phyloP scores from a whole-genome alignment of 2,888 invertebrate species.

The Hirudinaria manillensis region DNA sequence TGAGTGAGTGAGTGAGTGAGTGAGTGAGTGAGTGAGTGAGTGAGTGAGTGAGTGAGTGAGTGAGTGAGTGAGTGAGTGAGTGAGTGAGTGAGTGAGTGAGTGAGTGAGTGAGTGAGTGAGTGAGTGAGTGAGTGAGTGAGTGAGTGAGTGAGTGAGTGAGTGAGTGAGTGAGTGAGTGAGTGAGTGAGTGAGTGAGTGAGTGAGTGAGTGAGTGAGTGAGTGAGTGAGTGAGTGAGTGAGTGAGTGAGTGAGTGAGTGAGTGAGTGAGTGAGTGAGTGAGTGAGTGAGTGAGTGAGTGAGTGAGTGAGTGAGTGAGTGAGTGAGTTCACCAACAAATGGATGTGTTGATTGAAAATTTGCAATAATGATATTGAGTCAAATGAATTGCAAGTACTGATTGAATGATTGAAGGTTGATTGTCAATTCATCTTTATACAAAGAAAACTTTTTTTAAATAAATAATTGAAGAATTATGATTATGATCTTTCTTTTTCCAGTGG shows the following conservation, averaged over 20 bases:
- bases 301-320: constrained; percentile 26
- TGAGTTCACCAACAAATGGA: too few relatives aligned
- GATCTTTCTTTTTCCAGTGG: too few relatives aligned
- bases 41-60: constrained; percentile 21
- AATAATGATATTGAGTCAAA: too few relatives aligned
- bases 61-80: constrained; percentile 22
- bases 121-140: constrained; percentile 19
- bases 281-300: constrained; percentile 25
- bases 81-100: constrained; percentile 18
- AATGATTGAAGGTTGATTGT: too few relatives aligned
- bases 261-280: constrained; percentile 22
- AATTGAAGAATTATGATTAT: too few relatives aligned
- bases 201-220: constrained; percentile 7
- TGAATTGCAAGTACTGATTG: too few relatives aligned
- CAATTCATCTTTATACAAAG: too few relatives aligned
- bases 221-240: constrained; percentile 27
- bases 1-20: constrained; percentile 26
- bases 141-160: constrained; percentile 7
- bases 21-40: constrained; percentile 22
- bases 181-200: constrained; percentile 7
- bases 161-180: constrained; percentile 7
- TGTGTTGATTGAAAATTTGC: too few relatives aligned
- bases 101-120: constrained; percentile 23
- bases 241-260: constrained; percentile 28
- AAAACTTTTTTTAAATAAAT: too few relatives aligned